A percentile compares a stretch with the other conserved stretches of the same genome.
These are phyloP conservation scores for Campoletis sonorensis DNA, from an alignment of 1,140 invertebrate genomes.

Conservation along the genomic window DNA sequence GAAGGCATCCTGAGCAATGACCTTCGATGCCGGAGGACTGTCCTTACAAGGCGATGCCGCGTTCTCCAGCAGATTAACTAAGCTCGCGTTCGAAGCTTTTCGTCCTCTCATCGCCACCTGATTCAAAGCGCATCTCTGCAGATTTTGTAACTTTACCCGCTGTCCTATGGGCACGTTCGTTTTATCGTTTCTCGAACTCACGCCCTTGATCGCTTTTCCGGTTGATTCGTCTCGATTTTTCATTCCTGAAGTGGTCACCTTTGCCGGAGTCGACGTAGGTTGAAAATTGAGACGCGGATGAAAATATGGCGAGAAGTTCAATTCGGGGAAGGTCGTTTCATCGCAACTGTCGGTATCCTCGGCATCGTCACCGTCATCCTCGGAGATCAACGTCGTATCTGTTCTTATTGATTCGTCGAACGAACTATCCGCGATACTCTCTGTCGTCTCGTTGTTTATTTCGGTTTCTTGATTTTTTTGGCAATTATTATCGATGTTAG, in stretches of 20 bases:
- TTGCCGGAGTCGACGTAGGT: too few relatives aligned
- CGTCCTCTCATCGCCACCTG: conserved; percentile 26
- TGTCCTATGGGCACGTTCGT: conserved; percentile 27
- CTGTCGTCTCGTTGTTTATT: conserved; percentile 23
- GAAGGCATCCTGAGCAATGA: not conserved
- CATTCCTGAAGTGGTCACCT: not conserved
- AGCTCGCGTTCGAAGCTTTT: conserved; percentile 45
- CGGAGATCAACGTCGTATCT: conserved; percentile 57
- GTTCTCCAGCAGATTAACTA: conserved; percentile 65
- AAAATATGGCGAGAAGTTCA: not conserved
- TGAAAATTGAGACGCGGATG: not conserved
- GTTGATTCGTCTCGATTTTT: not conserved
- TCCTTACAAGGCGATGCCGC: conserved; percentile 70
- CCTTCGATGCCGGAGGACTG: conserved; percentile 67
- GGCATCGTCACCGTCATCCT: conserved; percentile 62
- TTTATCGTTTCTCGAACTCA: not conserved
- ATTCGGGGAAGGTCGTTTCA: conserved; percentile 59
- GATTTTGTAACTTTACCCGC: conserved; percentile 28
- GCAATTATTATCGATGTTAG: not conserved
- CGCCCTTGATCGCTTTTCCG: conserved; percentile 22
- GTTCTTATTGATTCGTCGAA: conserved; percentile 52
- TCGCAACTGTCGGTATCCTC: conserved; percentile 63
- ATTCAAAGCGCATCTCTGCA: conserved; percentile 18
- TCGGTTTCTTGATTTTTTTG: not conserved
- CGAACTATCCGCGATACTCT: not conserved